These are phyloP conservation scores for Psix sp. DNA, from an alignment of 1,140 invertebrate genomes.

Conservation along the genomic window DNA sequence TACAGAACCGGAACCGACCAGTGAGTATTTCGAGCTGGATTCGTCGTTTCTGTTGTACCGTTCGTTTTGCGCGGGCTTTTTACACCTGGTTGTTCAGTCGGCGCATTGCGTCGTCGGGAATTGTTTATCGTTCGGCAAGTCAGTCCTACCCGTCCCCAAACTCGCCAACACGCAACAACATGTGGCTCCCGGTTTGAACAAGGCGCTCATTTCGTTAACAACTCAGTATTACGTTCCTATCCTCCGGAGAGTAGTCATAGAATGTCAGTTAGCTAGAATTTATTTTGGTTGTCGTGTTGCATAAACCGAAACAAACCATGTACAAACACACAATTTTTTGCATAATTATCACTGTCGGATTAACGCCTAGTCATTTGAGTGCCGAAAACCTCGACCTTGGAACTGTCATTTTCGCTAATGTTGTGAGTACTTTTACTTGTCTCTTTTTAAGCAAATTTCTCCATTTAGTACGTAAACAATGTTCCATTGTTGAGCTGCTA, in stretches of 20 bases:
- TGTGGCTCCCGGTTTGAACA: too few relatives aligned
- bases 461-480: not conserved
- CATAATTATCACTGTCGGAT: conserved; percentile 19
- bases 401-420: conserved; percentile 55
- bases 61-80: not conserved
- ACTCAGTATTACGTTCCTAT: too few relatives aligned
- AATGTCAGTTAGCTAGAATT: too few relatives aligned
- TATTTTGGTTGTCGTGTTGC: not conserved
- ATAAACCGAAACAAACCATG: conserved; percentile 21
- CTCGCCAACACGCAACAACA: too few relatives aligned
- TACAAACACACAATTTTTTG: conserved; percentile 38
- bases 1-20: too few relatives aligned
- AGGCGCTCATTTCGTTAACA: too few relatives aligned
- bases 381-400: conserved; percentile 46
- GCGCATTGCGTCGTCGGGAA: not conserved
- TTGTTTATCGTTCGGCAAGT: not conserved
- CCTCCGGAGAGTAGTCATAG: too few relatives aligned
- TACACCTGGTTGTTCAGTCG: conserved; percentile 3
- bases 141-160: too few relatives aligned
- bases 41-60: not conserved
- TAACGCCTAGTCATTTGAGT: conserved; percentile 23
- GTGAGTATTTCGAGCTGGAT: too few relatives aligned
- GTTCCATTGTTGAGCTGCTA: not conserved
- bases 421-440: conserved; percentile 47
- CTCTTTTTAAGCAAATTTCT: not conserved